These are phyloP conservation scores for Nothoprocta perdicaria DNA, from an alignment of 2,113 vertebrate species.

Conservation along the genomic window DNA sequence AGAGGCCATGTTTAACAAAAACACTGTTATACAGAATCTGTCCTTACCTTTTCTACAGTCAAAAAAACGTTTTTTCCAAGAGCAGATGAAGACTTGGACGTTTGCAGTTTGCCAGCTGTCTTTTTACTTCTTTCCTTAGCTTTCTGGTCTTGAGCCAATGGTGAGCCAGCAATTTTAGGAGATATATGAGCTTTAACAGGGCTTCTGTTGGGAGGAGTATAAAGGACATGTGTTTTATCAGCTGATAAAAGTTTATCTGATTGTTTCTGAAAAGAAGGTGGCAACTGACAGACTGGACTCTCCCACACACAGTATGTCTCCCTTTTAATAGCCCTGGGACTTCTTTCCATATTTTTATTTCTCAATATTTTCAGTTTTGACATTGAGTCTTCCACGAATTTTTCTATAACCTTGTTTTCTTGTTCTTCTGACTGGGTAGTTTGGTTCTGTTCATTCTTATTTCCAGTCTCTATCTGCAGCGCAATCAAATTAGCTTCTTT, in stretches of 20 bases:
- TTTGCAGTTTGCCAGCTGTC: neutral
- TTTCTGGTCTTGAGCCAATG: slow-evolving; percentile 24
- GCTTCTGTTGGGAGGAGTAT: slow-evolving; percentile 32
- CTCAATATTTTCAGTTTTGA: slow-evolving; percentile 80
- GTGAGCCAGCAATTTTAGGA: neutral
- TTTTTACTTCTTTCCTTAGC: slow-evolving; percentile 14
- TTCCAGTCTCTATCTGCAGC: slow-evolving; percentile 75
- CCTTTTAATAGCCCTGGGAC: slow-evolving; percentile 81
- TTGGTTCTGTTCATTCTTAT: neutral
- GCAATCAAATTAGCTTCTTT: slow-evolving; percentile 88
- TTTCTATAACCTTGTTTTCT: slow-evolving; percentile 55
- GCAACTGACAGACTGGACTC: slow-evolving; percentile 78
- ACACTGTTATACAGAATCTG: neutral
- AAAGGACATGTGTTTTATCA: neutral
- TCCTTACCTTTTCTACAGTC: slow-evolving; percentile 74
- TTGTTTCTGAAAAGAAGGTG: slow-evolving; percentile 67
- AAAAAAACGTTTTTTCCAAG: slow-evolving; percentile 50
- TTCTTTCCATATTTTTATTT: slow-evolving; percentile 57
- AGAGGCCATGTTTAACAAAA: neutral
- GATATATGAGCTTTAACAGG: slow-evolving; percentile 44
- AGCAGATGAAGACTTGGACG: neutral
- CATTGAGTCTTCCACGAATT: slow-evolving; percentile 80
- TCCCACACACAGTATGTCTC: slow-evolving; percentile 87
- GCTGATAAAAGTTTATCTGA: neutral
- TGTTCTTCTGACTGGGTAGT: neutral